Evolutionary conservation across 2,888 invertebrate genomes (phyloP), one percentile per base, ranked within the genome.

Genomic region (Lepidocyrtoides sp.): DNA sequence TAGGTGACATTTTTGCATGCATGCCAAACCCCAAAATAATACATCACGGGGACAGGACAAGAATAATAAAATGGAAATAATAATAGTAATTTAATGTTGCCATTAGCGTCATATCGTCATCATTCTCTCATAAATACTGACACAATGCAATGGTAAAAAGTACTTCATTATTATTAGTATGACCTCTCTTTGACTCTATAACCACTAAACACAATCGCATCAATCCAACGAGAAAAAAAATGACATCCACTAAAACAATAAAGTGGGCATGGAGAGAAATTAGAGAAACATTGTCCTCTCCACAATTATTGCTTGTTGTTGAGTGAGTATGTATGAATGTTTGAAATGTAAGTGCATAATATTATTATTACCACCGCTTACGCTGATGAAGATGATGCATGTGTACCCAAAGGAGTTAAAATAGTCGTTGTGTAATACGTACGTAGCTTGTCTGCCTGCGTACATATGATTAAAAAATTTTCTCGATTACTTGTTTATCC

Each of bases 51-150:
- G 72, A 85, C 75, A 48, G 26, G 48, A 48, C 75, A 75, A 36
- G 57, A 75, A 85, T 85, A 85, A 85, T 85, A 85, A 85, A 85
- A 36, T 57, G 60, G 57, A 75, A 83, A 41, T 66, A 66, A 83
- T 83, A 83, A 83, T 83, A 72, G 17, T 2, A 26, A 17, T 44
- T 75, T 44, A 75, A 75, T 75, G 48, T 75, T 26, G 17, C 48
- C 48, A 75, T 75, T 75, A 75, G 75, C 75, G 75, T 44, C 75
- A 48, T 14, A 60, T 12, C 75, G 48, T 48, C 14, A 10, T 48
- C 75, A 26, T 75, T 7, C 26, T n/a, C 32, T 75, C 48, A 32
- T 48, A 48, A 48, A 48, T 48, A 14, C 26, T n/a, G n/a, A n/a
- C n/a, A n/a, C n/a, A n/a, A n/a, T n/a, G n/a, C n/a, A 69, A 36